Evolutionary conservation across 1,140 invertebrate genomes (phyloP).

Genomic region (Papilio polytes): DNA sequence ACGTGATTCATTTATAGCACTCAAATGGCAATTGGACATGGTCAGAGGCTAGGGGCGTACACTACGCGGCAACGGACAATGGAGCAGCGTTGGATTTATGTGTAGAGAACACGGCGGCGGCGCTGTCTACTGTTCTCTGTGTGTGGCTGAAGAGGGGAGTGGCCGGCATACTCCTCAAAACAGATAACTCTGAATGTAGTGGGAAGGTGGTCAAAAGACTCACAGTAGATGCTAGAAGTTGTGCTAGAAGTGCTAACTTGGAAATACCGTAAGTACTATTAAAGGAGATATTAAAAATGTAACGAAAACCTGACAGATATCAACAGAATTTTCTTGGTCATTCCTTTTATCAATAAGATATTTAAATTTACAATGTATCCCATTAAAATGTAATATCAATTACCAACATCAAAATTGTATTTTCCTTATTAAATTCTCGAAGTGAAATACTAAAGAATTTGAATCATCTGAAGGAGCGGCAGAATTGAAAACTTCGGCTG

Average conservation of each 20-base stretch:
- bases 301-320: too few relatives aligned
- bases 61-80: conserved; percentile 54
- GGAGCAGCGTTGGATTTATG: conserved; percentile 70
- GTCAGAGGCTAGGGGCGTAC: conserved; percentile 59
- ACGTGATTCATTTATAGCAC: not conserved
- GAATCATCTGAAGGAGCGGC: not conserved
- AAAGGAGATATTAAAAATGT: too few relatives aligned
- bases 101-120: conserved; percentile 55
- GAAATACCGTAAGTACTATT: conserved; percentile 64
- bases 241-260: conserved; percentile 57
- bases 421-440: conserved; percentile 19
- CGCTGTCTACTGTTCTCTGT: conserved; percentile 61
- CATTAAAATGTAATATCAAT: not conserved
- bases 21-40: conserved; percentile 55
- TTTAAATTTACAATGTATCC: not conserved
- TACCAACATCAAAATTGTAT: not conserved
- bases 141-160: conserved; percentile 68
- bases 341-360: too few relatives aligned
- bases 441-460: conserved; percentile 3
- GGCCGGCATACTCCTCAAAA: conserved; percentile 61
- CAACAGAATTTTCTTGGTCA: too few relatives aligned
- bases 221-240: conserved; percentile 57
- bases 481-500: not conserved
- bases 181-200: conserved; percentile 62
- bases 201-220: conserved; percentile 61